Conservation (phyloP, 2,113 vertebrate species). For the Oreotragus oreotragus region DNA sequence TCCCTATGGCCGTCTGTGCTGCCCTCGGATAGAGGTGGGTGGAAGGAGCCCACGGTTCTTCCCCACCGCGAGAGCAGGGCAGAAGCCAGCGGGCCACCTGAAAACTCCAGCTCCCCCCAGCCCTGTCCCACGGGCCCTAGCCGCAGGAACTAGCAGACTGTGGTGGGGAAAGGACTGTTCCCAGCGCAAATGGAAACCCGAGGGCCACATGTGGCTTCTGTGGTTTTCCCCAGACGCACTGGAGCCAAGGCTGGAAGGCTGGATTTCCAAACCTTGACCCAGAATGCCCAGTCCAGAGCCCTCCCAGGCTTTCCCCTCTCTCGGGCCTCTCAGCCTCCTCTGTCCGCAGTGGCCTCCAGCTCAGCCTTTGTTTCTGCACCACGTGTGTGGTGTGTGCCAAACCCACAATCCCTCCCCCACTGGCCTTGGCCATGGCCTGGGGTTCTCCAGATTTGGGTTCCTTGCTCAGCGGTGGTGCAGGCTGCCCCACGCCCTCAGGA, state of each 20-base stretch:
- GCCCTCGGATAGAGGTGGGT: neutral
- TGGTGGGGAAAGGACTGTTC: conserved; percentile 34
- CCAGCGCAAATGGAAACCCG: conserved; percentile 44
- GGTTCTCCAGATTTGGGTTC: neutral
- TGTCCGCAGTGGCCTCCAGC: neutral
- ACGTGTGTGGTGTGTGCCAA: neutral
- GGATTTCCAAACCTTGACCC: conserved; percentile 19
- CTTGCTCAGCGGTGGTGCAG: neutral
- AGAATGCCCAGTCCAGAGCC: neutral
- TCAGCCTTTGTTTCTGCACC: neutral
- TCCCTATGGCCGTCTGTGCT: neutral
- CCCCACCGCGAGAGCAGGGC: neutral
- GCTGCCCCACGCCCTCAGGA: neutral
- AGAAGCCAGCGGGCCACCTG: conserved; percentile 35
- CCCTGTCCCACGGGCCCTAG: neutral
- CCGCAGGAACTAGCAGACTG: neutral
- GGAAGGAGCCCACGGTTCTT: neutral
- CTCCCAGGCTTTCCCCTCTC: neutral
- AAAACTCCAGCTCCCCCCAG: conserved; percentile 22
- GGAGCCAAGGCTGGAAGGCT: conserved; percentile 52
- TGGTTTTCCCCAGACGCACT: conserved; percentile 53
- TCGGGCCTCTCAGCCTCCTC: neutral
- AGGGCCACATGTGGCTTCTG: conserved; percentile 63
- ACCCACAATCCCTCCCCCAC: neutral
- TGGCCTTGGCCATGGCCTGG: neutral